These are phyloP conservation scores for Salvelinus alpinus DNA, from an alignment of 2,113 vertebrate species.

Conservation along the genomic window DNA sequence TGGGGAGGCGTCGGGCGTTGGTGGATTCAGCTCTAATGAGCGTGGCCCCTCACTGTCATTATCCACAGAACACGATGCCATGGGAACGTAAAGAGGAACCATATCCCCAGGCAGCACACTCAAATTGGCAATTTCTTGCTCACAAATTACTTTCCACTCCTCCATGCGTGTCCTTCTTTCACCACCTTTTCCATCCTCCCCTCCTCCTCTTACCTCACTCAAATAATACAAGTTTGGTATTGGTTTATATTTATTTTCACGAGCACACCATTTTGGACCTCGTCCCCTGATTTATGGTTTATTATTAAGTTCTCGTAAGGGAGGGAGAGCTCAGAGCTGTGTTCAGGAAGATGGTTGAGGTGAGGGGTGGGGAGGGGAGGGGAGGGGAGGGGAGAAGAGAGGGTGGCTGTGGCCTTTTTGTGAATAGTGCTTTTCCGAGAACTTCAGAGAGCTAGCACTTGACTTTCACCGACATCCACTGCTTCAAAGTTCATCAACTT, in stretches of 20 bases:
- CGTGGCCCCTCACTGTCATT: constrained; percentile 20
- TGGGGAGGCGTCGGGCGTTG: neutral
- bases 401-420: neutral
- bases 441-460: constrained; percentile 27
- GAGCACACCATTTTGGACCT: constrained; percentile 28
- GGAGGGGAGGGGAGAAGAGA: constrained; percentile 4
- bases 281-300: constrained; percentile 21
- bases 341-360: constrained; percentile 11
- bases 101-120: constrained; percentile 35
- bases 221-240: constrained; percentile 41
- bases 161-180: constrained; percentile 13
- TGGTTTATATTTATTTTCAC: constrained; percentile 45
- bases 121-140: constrained; percentile 58
- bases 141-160: constrained; percentile 55
- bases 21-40: constrained; percentile 33
- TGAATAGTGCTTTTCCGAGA: constrained; percentile 18
- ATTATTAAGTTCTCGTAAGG: constrained; percentile 22
- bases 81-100: constrained; percentile 20
- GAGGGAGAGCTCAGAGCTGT: constrained; percentile 6
- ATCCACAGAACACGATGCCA: constrained; percentile 12
- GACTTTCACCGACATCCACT: constrained; percentile 1
- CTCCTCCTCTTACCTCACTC: constrained; percentile 17
- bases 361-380: constrained; percentile 7
- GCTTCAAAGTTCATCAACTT: constrained; percentile 35
- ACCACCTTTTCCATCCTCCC: constrained; percentile 1